Conservation (phyloP, 2,113 vertebrate genomes). For the human region GRCh38 chr5:138091001-138091500, state of each 20-base stretch:
- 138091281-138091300: not conserved
- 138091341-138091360: not conserved
- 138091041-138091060: not conserved
- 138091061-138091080: not conserved
- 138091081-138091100: not conserved
- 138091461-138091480: not conserved
- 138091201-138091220: not conserved
- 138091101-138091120: not conserved
- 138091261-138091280: not conserved
- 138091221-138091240: not conserved
- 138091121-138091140: not conserved
- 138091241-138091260: not conserved
- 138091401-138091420: slow-evolving; percentile 3
- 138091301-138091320: not conserved
- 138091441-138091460: not conserved
- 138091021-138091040: slow-evolving; percentile 81
- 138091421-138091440: not conserved
- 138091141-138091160: not conserved
- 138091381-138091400: not conserved
- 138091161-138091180: not conserved
- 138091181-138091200: not conserved
- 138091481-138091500: not conserved
- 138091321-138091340: not conserved
- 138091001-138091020: slow-evolving; percentile 90
- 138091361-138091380: not conserved